A percentile compares a stretch with the other conserved stretches of the same genome.
Evolutionary conservation across 1,140 invertebrate species (phyloP).

Genomic region (Cherax quadricarinatus): DNA sequence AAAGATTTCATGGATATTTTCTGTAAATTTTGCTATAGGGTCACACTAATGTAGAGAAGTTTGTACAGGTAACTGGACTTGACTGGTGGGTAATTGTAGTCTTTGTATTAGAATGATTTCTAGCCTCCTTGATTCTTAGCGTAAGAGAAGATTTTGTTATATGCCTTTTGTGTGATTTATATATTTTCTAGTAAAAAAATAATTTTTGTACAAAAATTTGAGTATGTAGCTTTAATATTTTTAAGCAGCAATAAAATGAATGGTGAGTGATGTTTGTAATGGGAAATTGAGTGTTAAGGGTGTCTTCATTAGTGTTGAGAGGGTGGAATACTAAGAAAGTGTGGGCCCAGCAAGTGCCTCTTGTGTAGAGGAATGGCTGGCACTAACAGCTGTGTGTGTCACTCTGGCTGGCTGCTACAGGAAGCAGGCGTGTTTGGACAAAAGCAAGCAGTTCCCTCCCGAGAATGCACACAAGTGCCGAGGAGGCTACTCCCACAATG

Average conservation of each 20-base stretch:
- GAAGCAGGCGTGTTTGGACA: constrained; percentile 67
- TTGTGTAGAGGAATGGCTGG: constrained; percentile 39
- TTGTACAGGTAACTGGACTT: not conserved
- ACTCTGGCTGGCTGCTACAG: constrained; percentile 55
- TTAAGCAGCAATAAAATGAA: not conserved
- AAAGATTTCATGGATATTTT: not conserved
- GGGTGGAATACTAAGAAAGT: constrained; percentile 33
- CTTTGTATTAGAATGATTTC: not conserved
- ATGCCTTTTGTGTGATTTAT: not conserved
- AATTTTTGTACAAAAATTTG: not conserved
- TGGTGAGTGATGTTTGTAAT: constrained; percentile 1
- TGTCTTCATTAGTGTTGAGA: constrained; percentile 10
- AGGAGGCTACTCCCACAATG: constrained; percentile 39
- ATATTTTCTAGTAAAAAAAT: not conserved
- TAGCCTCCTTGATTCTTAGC: constrained; percentile 23
- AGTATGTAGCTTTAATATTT: not conserved
- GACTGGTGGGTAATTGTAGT: not conserved
- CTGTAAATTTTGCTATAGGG: not conserved
- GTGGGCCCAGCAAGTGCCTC: constrained; percentile 50
- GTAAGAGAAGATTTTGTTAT: not conserved
- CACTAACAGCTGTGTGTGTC: constrained; percentile 57
- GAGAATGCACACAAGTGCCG: constrained; percentile 52
- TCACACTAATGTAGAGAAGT: constrained; percentile 17
- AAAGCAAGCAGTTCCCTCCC: constrained; percentile 62
- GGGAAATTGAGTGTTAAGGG: not conserved